Conservation (phyloP, 1,140 invertebrate species). For the Lethocerus indicus region DNA sequence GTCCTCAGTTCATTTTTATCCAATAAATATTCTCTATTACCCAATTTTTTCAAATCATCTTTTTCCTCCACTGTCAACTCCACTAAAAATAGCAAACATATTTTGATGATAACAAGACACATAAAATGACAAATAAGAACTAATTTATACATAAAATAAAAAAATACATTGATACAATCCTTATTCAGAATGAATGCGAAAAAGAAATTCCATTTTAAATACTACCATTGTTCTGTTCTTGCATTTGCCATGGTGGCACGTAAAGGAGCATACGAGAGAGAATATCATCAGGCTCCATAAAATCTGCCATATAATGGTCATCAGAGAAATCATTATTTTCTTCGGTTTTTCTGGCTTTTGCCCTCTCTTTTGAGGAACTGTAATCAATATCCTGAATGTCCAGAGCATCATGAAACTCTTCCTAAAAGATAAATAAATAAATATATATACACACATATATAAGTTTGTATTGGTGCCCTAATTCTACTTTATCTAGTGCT, state of each 20-base stretch:
- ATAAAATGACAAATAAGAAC: too few species aligned
- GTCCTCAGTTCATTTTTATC: conserved; percentile 36
- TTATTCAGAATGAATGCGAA: too few species aligned
- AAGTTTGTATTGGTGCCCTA: too few species aligned
- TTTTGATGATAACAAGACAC: too few species aligned
- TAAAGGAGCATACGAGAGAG: too few species aligned
- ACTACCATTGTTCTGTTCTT: too few species aligned
- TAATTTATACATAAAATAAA: too few species aligned
- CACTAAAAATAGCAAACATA: conserved; percentile 20
- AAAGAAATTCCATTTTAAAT: too few species aligned
- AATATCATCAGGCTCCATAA: conserved; percentile 39
- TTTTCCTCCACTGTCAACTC: conserved; percentile 44
- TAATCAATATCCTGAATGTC: conserved; percentile 44
- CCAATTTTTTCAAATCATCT: conserved; percentile 51
- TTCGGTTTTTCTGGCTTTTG: conserved; percentile 31
- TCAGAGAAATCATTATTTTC: conserved; percentile 55
- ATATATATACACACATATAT: background rate
- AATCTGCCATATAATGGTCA: conserved; percentile 71
- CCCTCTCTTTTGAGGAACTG: conserved; percentile 35
- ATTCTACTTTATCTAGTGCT: too few species aligned
- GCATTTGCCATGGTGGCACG: too few species aligned
- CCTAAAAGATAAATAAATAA: conserved; percentile 20
- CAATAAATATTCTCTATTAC: conserved; percentile 61
- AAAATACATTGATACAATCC: too few species aligned
- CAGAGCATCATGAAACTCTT: conserved; percentile 37